These are phyloP conservation scores for Turdus rufiventris DNA, from an alignment of 2,113 vertebrate species.

Conservation along the genomic window DNA sequence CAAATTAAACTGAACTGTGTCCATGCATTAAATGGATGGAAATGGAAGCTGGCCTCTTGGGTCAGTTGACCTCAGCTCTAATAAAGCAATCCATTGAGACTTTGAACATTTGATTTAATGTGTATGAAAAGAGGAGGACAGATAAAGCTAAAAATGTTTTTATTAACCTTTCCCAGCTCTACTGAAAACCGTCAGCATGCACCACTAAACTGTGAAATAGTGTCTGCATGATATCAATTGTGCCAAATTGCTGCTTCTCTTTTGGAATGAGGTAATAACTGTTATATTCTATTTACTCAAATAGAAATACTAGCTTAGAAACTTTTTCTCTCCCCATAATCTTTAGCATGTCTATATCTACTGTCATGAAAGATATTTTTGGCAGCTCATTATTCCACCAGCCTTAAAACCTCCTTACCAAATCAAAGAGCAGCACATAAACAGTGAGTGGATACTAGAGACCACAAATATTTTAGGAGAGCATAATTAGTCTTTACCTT, in stretches of 20 bases:
- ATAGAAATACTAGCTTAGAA: conserved; percentile 16
- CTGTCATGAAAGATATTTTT: background rate
- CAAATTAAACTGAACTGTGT: conserved; percentile 73
- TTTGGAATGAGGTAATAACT: conserved; percentile 62
- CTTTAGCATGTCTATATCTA: background rate
- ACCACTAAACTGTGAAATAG: conserved; percentile 88
- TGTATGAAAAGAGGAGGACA: conserved; percentile 63
- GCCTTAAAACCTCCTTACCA: background rate
- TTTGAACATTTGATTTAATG: conserved; percentile 77
- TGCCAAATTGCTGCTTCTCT: conserved; percentile 57
- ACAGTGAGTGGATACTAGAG: background rate
- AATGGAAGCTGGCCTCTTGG: conserved; percentile 67
- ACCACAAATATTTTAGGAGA: background rate
- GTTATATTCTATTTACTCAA: conserved; percentile 38
- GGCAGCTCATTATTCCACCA: background rate
- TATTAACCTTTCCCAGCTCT: conserved; percentile 81
- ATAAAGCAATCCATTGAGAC: conserved; percentile 74
- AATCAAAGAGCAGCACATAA: background rate
- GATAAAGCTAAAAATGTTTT: conserved; percentile 80
- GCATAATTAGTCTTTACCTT: background rate
- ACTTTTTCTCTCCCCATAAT: conserved; percentile 9
- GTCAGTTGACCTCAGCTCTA: conserved; percentile 65
- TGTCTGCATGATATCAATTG: conserved; percentile 71
- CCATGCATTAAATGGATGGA: conserved; percentile 71
- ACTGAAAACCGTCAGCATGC: conserved; percentile 72